These are phyloP conservation scores for Metalampra italica DNA, from an alignment of 2,888 invertebrate species.

Conservation along the genomic window DNA sequence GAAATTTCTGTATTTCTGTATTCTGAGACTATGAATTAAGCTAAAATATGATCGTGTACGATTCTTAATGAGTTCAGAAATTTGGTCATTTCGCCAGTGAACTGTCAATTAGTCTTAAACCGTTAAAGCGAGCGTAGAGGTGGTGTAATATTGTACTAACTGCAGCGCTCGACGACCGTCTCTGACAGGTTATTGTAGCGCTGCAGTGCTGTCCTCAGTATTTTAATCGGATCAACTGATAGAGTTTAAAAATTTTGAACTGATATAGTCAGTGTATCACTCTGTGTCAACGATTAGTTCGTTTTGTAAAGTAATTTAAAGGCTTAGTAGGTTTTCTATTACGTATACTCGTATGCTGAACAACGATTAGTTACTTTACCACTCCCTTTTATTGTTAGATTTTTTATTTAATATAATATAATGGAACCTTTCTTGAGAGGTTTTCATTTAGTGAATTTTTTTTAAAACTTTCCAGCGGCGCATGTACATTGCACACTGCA, in stretches of 20 bases:
- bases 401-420: too few relatives aligned
- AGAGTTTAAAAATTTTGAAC: constrained; percentile 34
- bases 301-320: constrained; percentile 19
- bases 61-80: neutral
- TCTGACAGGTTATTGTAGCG: constrained; percentile 25
- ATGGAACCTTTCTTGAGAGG: too few relatives aligned
- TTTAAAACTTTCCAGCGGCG: too few relatives aligned
- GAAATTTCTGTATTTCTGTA: too few relatives aligned
- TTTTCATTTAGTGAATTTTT: too few relatives aligned
- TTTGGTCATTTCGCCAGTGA: neutral
- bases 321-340: too few relatives aligned
- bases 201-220: constrained; percentile 32
- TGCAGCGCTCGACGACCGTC: constrained; percentile 2
- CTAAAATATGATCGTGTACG: too few relatives aligned
- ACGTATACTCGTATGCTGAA: too few relatives aligned
- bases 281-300: constrained; percentile 17
- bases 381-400: too few relatives aligned
- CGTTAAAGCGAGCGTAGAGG: neutral
- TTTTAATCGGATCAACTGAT: constrained; percentile 43
- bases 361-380: too few relatives aligned
- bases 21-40: too few relatives aligned
- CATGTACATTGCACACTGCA: too few relatives aligned
- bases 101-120: neutral
- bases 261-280: constrained; percentile 28
- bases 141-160: neutral